Evolutionary conservation across 2,888 invertebrate species (phyloP).

Genomic region (Scaptomyza flava): DNA sequence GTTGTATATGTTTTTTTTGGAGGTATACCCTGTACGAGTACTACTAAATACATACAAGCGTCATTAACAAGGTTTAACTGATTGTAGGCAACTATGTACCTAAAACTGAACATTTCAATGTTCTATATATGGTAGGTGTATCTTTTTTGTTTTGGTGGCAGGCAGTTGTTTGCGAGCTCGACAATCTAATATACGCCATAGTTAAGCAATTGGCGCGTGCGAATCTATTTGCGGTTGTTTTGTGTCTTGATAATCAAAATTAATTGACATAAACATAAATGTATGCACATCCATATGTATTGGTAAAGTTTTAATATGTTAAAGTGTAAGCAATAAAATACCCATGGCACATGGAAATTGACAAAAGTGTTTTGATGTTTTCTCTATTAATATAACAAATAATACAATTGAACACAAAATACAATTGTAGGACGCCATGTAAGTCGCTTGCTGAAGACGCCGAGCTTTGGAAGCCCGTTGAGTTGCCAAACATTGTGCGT

Average conservation of each 20-base stretch:
- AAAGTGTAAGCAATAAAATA: not conserved
- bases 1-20: not conserved
- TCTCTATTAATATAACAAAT: no score
- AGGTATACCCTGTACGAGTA: not conserved
- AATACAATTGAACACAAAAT: no score
- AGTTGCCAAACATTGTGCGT: no score
- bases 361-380: no score
- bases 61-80: not conserved
- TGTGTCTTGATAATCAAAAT: slow-evolving; percentile 16
- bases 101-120: not conserved
- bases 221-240: slow-evolving; percentile 7
- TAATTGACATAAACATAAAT: slow-evolving; percentile 20
- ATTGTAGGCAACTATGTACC: not conserved
- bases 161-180: not conserved
- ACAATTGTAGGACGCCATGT: no score
- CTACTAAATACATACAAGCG: not conserved
- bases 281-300: not conserved
- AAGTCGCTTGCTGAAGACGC: no score
- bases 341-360: no score
- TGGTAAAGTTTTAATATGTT: not conserved
- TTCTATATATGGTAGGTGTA: not conserved
- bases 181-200: not conserved
- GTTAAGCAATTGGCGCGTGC: slow-evolving; percentile 29
- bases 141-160: no score
- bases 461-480: no score